Conservation (phyloP, 2,797 vertebrate species). For the Acrossocheilus wenchowensis region DNA sequence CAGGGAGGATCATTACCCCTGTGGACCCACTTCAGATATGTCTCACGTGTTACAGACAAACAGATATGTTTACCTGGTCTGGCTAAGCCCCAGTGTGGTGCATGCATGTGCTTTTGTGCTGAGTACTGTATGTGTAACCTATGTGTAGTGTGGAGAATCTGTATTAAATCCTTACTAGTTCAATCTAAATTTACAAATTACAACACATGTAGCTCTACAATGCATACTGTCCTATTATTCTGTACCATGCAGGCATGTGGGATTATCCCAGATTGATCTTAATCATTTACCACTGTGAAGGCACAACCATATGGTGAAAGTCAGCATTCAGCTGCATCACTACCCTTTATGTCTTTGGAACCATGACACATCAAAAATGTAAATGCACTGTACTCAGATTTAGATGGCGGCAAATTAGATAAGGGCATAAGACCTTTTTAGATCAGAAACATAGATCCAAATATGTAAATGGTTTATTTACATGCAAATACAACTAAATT, state of each 20-base stretch:
- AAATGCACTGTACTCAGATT: neutral
- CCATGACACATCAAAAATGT: neutral
- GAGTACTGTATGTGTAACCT: neutral
- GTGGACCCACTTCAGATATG: neutral
- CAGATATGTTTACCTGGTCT: neutral
- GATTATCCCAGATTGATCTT: constrained; percentile 76
- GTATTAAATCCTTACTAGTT: neutral
- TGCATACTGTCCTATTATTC: neutral
- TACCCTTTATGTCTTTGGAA: constrained; percentile 25
- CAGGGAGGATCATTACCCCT: neutral
- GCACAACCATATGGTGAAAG: constrained; percentile 68
- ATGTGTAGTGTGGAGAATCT: neutral
- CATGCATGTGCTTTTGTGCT: neutral
- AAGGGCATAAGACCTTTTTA: neutral
- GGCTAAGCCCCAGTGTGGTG: neutral
- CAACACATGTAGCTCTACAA: neutral
- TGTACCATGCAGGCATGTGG: constrained; percentile 50
- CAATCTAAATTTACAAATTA: constrained; percentile 32
- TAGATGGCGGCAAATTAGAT: neutral
- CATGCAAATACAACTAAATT: neutral
- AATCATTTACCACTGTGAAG: constrained; percentile 69
- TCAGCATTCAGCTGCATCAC: constrained; percentile 55
- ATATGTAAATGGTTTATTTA: neutral
- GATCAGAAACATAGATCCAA: neutral
- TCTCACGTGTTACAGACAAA: neutral